Base-by-base conservation (phyloP, 2,888 invertebrate genomes). In the Idaea aversata region DNA sequence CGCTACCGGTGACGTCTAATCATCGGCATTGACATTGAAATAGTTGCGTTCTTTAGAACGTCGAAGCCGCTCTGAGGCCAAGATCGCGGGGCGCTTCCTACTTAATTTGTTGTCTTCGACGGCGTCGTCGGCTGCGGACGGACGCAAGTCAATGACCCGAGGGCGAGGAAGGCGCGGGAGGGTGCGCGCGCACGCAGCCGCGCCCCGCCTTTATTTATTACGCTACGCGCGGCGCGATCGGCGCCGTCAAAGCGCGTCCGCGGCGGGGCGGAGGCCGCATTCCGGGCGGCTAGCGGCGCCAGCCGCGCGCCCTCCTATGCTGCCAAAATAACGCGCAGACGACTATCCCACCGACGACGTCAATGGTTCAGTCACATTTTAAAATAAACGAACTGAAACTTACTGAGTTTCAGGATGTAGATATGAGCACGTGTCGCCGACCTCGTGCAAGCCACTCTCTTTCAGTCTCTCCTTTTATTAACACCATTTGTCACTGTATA, bases 141-240 rank as follows among this genome's bases (percentile, higher is more conserved):
- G 81, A 78, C 81, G 75, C 77, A 85, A 88, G 92, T 92, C 92
- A 91, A 90, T 88, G 92, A 91, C 92, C 92, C 80, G 85, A 87
- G 84, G 85, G 85, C 86, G 82, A 81, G 86, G 84, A 86, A 83
- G 87, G 87, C 84, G 89, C 87, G 91, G 90, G 91, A 90, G 88
- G 89, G 90, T 91, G 91, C 91, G 91, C 91, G 88, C 91, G 91
- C 91, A 91, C 89, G 88, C 88, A 90, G 87, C 89, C 88, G 90
- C 89, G 91, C 92, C 91, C 92, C 91, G 91, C 91, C 91, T 92
- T 92, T 92, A 91, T 91, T 92, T 91, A 91, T 91, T 92, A 92
- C 91, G 89, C 87, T 90, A 90, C 91, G 90, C 87, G 90, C 89
- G 87, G 87, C 82, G 85, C 85, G 88, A 83, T 80, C 84, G 82